Base-by-base conservation (phyloP, 2,113 vertebrate genomes). In the Phainopepla nitens region DNA sequence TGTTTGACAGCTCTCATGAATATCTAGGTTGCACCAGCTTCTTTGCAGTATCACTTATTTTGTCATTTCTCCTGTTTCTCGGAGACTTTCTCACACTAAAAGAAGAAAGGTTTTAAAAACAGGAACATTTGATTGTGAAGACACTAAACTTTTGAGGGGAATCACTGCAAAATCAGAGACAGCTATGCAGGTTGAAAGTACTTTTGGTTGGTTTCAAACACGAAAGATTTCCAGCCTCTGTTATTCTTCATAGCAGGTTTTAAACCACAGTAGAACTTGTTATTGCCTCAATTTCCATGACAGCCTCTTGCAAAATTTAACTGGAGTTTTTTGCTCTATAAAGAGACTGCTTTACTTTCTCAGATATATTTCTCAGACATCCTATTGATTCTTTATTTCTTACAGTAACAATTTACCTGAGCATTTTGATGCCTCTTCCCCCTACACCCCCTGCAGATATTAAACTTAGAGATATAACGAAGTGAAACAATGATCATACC, bases 91-190 rank as follows among this genome's bases (percentile, higher is more conserved):
- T 93, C 29, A 73, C 24, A 66, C 13, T 62, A 73, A 58, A 80
- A 86, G 23, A 65, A 90, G 47, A 93, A 93, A 83, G 25, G 65
- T 47, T 88, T 90, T 69, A 80, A 91, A 90, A 88, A 20, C 22
- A 94, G 84, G 53, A 93, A 86, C 75, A 77, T 51, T 39, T 88
- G 39, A 73, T 81, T 85, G 54, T 70, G n/a, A 95, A 94, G 57
- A 49, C 54, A 80, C 58, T 65, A 51, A 61, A 82, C 31, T 69
- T 73, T 76, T 61, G 36, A 82, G 78, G 27, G n/a, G 22, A 84
- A 60, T 73, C 75, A 62, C 11, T 49, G 54, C 41, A 82, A 82
- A 85, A 68, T 82, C 64, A 82, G 69, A 89, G n/a, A 36, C 11
- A 65, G 70, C 10, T 69, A 47, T 0, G 0, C 15, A 51, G 50